Evolutionary conservation across 2,797 vertebrate species (phyloP).

Genomic region (Cynopterus sphinx): DNA sequence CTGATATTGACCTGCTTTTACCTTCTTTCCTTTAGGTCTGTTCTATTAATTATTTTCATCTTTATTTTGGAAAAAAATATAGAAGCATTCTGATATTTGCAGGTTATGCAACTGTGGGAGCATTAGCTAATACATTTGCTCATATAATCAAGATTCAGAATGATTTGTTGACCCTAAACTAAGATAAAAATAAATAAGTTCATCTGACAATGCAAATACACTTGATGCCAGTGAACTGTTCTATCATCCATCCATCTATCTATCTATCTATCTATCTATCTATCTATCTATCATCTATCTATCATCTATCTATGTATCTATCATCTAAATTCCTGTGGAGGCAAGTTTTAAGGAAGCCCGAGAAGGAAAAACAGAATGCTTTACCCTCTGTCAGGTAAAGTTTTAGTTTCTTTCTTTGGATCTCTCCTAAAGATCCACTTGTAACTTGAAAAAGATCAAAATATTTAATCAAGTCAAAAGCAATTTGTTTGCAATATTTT

Average conservation of each 20-base stretch:
- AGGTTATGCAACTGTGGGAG: not conserved
- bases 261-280: too few species aligned
- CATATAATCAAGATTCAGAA: not conserved
- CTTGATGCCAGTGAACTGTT: not conserved
- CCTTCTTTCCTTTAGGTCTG: not conserved
- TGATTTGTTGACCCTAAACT: not conserved
- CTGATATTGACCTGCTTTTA: not conserved
- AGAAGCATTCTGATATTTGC: not conserved
- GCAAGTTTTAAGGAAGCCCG: not conserved
- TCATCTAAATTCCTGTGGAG: not conserved
- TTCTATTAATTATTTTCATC: not conserved
- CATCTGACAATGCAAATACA: not conserved
- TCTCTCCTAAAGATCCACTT: not conserved
- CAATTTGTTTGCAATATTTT: not conserved
- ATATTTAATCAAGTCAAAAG: constrained; percentile 20
- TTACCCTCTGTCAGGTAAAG: not conserved
- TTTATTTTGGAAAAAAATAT: not conserved
- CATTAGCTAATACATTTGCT: not conserved
- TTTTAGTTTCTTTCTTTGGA: not conserved
- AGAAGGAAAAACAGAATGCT: not conserved
- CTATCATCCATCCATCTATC: not conserved
- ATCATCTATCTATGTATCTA: not conserved
- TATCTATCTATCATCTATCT: not conserved
- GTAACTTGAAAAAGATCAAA: not conserved
- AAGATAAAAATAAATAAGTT: constrained; percentile 22